Base-by-base conservation (phyloP, 2,113 vertebrate species). In the Dasyurus viverrinus region DNA sequence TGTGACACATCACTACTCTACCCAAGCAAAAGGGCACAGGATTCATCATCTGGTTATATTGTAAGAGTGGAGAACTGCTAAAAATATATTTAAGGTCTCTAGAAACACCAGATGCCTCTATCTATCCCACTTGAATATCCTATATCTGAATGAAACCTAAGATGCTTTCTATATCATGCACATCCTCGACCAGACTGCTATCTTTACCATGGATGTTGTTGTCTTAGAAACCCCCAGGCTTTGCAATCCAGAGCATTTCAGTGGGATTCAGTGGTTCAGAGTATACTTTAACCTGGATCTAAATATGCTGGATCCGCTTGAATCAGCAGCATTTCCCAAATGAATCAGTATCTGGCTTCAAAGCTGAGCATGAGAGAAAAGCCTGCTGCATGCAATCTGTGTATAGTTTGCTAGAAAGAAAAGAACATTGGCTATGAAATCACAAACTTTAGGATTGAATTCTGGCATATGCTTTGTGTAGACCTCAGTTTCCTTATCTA, bases 161-260 rank as follows among this genome's bases (percentile, higher is more conserved):
- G 92, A 25, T 60, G 53, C 0, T 91, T 92, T 93, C 92, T 24
- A 50, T 0, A 22, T 8, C 19, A 42, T 46, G 12, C 54, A 8
- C n/a, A 9, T 24, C 47, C 54, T 89, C 26, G 4, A 47, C 55
- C 53, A 68, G 4, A 30, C 26, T 26, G 48, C 10, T 53, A 93
- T 53, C 24, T 96, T 68, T 36, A 50, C 0, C 48, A 42, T 84
- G 53, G 60, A 47, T 47, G 90, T 60, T 84, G 90, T 52, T 36
- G 90, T 47, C 54, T 53, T 91, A 91, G 91, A 54, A 91, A 93
- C 68, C 54, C 42, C 25, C 60, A 26, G 50, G n/a, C 48, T 94
- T 96, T 97, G 54, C 36, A 2, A 11, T 89, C 92, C 60, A 47
- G 47, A 89, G 9, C 50, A 93, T 91, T 91, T 84, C 53, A 90